phyloP scores from a whole-genome alignment of 2,888 invertebrate genomes.

The Nudaria mundana region DNA sequence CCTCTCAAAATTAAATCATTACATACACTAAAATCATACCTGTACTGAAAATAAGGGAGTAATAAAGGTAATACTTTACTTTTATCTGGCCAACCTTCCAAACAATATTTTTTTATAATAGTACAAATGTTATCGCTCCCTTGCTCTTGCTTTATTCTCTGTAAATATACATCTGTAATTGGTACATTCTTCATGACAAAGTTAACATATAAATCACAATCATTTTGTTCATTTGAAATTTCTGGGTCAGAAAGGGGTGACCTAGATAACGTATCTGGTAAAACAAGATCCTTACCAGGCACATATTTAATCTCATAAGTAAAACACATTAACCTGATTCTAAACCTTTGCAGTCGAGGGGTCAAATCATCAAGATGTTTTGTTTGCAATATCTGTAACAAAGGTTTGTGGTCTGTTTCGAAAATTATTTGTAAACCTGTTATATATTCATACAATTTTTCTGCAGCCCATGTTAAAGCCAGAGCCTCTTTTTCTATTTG shows the following conservation, averaged over 20 bases:
- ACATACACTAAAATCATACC: too few species aligned
- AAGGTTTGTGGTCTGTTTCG: neutral
- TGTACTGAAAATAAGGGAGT: neutral
- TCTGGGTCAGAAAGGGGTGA: neutral
- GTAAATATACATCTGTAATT: neutral
- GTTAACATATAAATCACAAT: neutral
- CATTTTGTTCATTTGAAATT: neutral
- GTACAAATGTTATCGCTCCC: neutral
- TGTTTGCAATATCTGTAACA: slow-evolving; percentile 1
- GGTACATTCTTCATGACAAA: neutral
- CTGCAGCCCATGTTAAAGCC: neutral
- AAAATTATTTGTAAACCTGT: neutral
- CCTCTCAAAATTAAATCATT: too few species aligned
- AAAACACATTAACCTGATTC: neutral
- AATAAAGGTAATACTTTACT: neutral
- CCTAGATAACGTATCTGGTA: neutral
- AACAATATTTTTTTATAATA: neutral
- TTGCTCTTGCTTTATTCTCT: neutral
- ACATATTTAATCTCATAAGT: neutral
- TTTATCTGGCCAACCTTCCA: neutral
- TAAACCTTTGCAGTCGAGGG: neutral
- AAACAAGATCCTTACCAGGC: neutral
- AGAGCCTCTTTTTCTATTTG: neutral
- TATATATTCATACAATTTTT: neutral
- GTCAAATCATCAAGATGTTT: neutral